A percentile compares a stretch with the other conserved stretches of the same genome.
phyloP scores from a whole-genome alignment of 2,797 vertebrate species.

The Hypotaenidia okinawae region DNA sequence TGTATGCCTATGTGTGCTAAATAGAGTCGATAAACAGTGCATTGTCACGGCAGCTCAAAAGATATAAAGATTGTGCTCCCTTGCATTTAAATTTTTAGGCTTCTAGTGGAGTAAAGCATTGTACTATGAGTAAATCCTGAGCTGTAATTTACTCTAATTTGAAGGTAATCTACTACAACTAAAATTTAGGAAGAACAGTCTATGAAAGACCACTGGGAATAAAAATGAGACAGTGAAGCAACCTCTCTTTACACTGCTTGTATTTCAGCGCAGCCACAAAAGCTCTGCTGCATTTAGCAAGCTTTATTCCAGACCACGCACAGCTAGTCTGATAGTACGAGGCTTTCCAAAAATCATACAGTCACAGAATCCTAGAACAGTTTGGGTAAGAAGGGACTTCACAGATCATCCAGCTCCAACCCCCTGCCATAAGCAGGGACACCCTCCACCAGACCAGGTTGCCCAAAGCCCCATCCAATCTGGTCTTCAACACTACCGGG shows the following conservation, averaged over 20 bases:
- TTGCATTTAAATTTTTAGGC: slow-evolving; percentile 11
- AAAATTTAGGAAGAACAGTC: slow-evolving; percentile 37
- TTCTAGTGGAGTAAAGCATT: background rate
- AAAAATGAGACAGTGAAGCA: slow-evolving; percentile 38
- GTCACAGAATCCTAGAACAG: too few relatives aligned
- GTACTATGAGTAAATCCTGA: background rate
- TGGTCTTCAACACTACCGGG: too few relatives aligned
- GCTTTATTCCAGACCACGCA: background rate
- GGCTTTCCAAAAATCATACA: background rate
- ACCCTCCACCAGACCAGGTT: too few relatives aligned
- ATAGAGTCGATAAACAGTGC: slow-evolving; percentile 5
- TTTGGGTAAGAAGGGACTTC: too few relatives aligned
- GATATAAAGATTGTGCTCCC: background rate
- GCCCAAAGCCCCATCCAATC: too few relatives aligned
- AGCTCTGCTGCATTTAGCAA: slow-evolving; percentile 27
- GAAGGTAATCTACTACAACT: slow-evolving; percentile 56
- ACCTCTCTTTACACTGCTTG: background rate
- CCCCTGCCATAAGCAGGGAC: too few relatives aligned
- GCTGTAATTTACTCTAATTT: slow-evolving; percentile 57
- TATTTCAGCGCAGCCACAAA: slow-evolving; percentile 27
- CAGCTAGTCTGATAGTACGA: background rate
- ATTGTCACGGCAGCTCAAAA: background rate
- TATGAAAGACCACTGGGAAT: background rate
- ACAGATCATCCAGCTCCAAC: too few relatives aligned
- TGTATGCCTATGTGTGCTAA: slow-evolving; percentile 23